phyloP scores from a whole-genome alignment of 2,888 invertebrate genomes.

The Eupithecia subfuscata region DNA sequence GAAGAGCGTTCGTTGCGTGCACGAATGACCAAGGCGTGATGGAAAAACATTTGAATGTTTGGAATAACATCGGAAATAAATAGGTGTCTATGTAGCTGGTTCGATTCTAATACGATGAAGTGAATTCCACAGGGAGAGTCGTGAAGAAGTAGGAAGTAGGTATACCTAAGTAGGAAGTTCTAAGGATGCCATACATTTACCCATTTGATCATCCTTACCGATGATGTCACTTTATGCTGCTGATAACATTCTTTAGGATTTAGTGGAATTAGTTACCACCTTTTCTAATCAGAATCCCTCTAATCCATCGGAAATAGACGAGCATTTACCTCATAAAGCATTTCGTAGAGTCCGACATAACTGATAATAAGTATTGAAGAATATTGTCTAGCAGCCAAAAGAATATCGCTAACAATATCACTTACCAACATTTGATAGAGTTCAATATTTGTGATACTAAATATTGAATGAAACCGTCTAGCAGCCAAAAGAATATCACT shows the following conservation, averaged over 20 bases:
- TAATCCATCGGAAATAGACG: neutral
- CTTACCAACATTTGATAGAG: too few relatives aligned
- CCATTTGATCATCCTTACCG: neutral
- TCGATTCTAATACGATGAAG: neutral
- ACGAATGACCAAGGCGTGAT: slow-evolving; percentile 2
- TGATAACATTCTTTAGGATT: slow-evolving; percentile 12
- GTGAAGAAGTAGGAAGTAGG: too few relatives aligned
- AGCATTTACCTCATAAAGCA: neutral
- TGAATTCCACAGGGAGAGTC: neutral
- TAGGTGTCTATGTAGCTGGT: neutral
- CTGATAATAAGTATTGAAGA: too few relatives aligned
- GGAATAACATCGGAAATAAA: slow-evolving; percentile 9
- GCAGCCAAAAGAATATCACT: too few relatives aligned
- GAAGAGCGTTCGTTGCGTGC: neutral
- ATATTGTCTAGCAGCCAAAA: too few relatives aligned
- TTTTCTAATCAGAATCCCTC: neutral
- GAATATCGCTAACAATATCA: too few relatives aligned
- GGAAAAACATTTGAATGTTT: neutral
- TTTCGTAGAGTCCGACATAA: neutral
- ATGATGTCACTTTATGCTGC: neutral
- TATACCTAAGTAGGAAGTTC: too few relatives aligned
- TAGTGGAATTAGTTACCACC: neutral
- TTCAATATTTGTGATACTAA: too few relatives aligned
- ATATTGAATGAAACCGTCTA: too few relatives aligned
- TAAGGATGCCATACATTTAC: neutral